A percentile compares a stretch with the other conserved stretches of the same genome.
These are phyloP conservation scores for Emydocephalus ijimae DNA, from an alignment of 2,113 vertebrate species.

Conservation along the genomic window DNA sequence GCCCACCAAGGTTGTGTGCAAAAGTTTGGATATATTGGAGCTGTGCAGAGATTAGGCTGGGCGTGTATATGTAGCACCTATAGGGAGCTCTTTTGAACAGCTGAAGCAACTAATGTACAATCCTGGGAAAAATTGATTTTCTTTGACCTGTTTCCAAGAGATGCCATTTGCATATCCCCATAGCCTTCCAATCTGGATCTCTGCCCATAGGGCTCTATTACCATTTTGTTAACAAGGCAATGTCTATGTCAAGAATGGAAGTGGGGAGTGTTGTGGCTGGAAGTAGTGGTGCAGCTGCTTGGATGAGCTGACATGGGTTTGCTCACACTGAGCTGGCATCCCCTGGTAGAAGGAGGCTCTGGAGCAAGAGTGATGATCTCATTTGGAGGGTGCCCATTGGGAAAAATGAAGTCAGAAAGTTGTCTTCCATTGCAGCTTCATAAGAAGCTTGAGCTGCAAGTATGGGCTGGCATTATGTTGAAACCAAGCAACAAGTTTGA, in stretches of 20 bases:
- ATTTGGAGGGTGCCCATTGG: neutral
- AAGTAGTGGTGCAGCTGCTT: neutral
- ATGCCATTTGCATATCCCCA: neutral
- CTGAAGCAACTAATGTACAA: neutral
- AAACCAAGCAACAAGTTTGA: neutral
- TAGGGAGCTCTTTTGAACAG: neutral
- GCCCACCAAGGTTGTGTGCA: neutral
- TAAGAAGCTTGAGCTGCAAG: neutral
- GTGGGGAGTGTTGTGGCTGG: neutral
- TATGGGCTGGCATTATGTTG: neutral
- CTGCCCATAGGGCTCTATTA: neutral
- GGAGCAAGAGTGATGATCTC: neutral
- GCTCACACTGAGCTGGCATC: neutral
- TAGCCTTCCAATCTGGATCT: neutral
- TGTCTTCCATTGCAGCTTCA: neutral
- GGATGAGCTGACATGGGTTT: neutral
- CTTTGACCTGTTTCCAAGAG: neutral
- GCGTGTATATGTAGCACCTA: neutral
- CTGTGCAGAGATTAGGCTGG: neutral
- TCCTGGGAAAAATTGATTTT: neutral
- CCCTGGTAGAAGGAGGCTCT: neutral
- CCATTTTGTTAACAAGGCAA: neutral
- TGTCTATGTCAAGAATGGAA: neutral
- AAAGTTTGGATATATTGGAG: neutral
- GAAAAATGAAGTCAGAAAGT: neutral